Conservation (phyloP, 2,797 vertebrate species). For the Potorous gilbertii region DNA sequence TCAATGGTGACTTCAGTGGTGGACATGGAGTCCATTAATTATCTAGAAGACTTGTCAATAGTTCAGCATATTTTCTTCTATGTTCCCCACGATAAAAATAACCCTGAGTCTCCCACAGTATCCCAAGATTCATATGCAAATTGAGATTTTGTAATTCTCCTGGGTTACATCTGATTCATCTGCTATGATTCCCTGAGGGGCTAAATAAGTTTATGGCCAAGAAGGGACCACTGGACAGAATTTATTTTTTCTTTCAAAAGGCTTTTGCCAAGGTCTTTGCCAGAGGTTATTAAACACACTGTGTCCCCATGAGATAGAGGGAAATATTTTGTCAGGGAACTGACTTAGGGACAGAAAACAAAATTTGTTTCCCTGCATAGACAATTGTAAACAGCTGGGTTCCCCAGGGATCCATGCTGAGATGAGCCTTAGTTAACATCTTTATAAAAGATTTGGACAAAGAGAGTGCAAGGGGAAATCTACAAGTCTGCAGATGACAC, state of each 20-base stretch:
- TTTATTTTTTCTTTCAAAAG: not conserved
- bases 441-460: not conserved
- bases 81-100: not conserved
- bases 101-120: not conserved
- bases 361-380: not conserved
- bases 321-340: not conserved
- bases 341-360: slow-evolving; percentile 3
- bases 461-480: not conserved
- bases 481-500: not conserved
- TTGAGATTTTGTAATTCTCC: not conserved
- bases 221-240: not conserved
- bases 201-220: slow-evolving; percentile 26
- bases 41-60: not conserved
- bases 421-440: not conserved
- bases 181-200: slow-evolving; percentile 28
- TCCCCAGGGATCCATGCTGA: not conserved
- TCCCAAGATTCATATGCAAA: slow-evolving; percentile 4
- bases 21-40: not conserved
- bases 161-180: slow-evolving; percentile 12
- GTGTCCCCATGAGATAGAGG: not conserved
- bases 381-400: not conserved
- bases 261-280: not conserved
- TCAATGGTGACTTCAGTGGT: not conserved
- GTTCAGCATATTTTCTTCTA: slow-evolving; percentile 31
- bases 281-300: not conserved